Base-by-base conservation (phyloP, 2,113 vertebrate species). In the Elaphurus davidianus region DNA sequence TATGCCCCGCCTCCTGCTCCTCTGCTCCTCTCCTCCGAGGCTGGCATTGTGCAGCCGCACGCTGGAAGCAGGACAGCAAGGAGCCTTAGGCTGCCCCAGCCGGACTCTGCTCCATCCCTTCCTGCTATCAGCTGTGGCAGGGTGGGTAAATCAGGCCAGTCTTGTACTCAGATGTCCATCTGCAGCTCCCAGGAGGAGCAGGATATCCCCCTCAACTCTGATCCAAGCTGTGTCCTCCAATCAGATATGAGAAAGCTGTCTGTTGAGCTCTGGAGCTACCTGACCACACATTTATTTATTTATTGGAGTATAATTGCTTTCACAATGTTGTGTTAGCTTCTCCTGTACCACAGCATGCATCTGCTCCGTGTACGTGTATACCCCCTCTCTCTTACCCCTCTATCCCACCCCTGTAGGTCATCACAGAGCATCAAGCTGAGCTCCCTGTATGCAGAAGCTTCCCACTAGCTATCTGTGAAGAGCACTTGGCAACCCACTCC, bases 21-120 rank as follows among this genome's bases (percentile, higher is more conserved):
- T 16, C 2, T 52, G 21, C 5, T 25, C 25, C 27, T 93, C 55
- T 64, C n/a, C 25, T 13, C 6, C 0, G 10, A 67, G 45, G 23
- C 54, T 86, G 7, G 82, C 0, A 0, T 5, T 91, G 17, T 43
- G 40, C 25, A 40, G 36, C 28, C 25, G 12, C 23, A 27, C 1
- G 0, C 5, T 1, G 6, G 12, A 45, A 52, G 47, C 28, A 36
- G 40, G 55, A n/a, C n/a, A 57, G 23, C 27, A 54, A 82, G n/a
- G 10, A 4, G 16, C 2, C 6, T 3, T 45, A 43, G 52, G 59
- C 7, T 78, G n/a, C 28, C 36, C n/a, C 12, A 6, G 54, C 71
- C 19, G 54, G 78, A 15, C 7, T 52, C 13, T 28, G 19, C 1
- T 59, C 1, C 3, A 16, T 3, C 16, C 16, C 64, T 78, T 82